Percentiles rank a stretch among this genome's conserved stretches.
Conservation (phyloP, 1,140 invertebrate species). For the Drosophila melanica region DNA sequence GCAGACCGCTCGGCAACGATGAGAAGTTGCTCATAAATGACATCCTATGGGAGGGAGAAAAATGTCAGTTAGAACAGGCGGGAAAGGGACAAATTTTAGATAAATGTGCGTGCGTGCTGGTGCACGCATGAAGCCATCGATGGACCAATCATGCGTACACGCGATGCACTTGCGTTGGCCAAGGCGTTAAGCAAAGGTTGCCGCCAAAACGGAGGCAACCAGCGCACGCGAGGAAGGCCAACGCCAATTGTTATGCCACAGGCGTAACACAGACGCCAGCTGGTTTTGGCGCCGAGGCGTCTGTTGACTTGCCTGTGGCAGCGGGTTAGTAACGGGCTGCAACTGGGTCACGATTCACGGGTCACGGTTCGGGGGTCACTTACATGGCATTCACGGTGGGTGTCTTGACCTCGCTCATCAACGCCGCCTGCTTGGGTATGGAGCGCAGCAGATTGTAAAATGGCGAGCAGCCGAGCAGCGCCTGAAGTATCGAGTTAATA, state of each 20-base stretch:
- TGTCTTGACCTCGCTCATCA: constrained; percentile 88
- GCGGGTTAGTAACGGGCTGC: neutral
- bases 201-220: constrained; percentile 57
- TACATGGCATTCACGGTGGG: constrained; percentile 94
- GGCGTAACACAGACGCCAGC: constrained; percentile 75
- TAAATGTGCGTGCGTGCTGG: constrained; percentile 43
- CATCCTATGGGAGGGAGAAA: constrained; percentile 71
- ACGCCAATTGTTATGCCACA: constrained; percentile 70
- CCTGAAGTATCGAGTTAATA: constrained; percentile 96
- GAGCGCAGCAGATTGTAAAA: constrained; percentile 95
- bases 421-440: constrained; percentile 86
- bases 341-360: constrained; percentile 6
- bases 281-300: constrained; percentile 50
- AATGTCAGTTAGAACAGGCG: neutral
- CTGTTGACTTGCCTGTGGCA: constrained; percentile 79
- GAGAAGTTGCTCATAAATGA: constrained; percentile 89
- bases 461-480: constrained; percentile 95
- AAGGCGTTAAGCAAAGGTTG: constrained; percentile 25
- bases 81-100: neutral
- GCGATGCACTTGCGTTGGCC: constrained; percentile 48
- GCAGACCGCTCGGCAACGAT: constrained; percentile 85
- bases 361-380: constrained; percentile 36
- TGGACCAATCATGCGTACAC: constrained; percentile 1
- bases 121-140: constrained; percentile 20
- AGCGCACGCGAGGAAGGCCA: constrained; percentile 19